phyloP scores from a whole-genome alignment of 2,888 invertebrate genomes.

The Drosophila picticornis region DNA sequence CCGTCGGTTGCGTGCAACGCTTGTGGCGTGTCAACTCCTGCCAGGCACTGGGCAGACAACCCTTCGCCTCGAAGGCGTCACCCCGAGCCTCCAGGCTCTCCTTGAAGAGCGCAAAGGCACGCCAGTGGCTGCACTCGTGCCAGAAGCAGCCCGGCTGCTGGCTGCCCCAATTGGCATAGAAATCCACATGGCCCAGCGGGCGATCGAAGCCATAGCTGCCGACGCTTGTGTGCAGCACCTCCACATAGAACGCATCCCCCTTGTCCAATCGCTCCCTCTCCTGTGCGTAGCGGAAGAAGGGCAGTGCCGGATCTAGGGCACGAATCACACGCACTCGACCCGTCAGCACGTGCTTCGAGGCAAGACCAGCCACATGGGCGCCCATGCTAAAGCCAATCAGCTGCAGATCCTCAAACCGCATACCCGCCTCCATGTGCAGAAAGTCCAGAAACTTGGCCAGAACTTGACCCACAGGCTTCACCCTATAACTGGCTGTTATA shows the following conservation, averaged over 20 bases:
- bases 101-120: slow-evolving; percentile 81
- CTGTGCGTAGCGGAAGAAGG: slow-evolving; percentile 78
- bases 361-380: slow-evolving; percentile 87
- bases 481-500: slow-evolving; percentile 81
- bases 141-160: slow-evolving; percentile 87
- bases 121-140: slow-evolving; percentile 82
- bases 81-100: slow-evolving; percentile 50
- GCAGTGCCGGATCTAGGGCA: slow-evolving; percentile 89
- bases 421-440: slow-evolving; percentile 87
- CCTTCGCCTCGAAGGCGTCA: slow-evolving; percentile 60
- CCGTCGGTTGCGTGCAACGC: slow-evolving; percentile 66
- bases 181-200: slow-evolving; percentile 87
- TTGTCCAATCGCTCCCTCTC: slow-evolving; percentile 86
- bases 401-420: slow-evolving; percentile 77
- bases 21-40: slow-evolving; percentile 69
- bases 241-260: slow-evolving; percentile 90
- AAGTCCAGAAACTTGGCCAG: slow-evolving; percentile 89
- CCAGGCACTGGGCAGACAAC: slow-evolving; percentile 72
- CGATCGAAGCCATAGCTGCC: slow-evolving; percentile 84
- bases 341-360: slow-evolving; percentile 84
- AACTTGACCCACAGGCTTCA: slow-evolving; percentile 86
- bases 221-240: slow-evolving; percentile 90
- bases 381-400: slow-evolving; percentile 87
- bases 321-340: slow-evolving; percentile 81
- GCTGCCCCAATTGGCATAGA: slow-evolving; percentile 87